Percentiles rank a stretch among this genome's conserved stretches.
Evolutionary conservation across 2,113 vertebrate species (phyloP).

Genomic region (Mesembrinibis cayennensis): DNA sequence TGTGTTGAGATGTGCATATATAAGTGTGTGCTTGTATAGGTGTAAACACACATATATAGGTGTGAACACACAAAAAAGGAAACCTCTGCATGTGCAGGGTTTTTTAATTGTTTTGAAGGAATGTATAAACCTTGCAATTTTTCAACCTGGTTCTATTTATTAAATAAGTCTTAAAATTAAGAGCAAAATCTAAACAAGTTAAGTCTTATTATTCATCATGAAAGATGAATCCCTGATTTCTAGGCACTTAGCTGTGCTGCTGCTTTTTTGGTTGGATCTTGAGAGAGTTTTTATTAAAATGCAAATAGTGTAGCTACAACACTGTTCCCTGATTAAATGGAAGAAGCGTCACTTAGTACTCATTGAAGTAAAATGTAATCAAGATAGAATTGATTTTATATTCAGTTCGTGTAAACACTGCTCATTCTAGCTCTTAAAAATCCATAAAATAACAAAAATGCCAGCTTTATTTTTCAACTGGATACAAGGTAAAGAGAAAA

Average conservation of each 20-base stretch:
- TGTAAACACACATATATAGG: not conserved
- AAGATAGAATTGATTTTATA: conserved; percentile 73
- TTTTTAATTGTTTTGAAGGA: not conserved
- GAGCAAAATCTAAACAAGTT: not conserved
- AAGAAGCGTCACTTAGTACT: conserved; percentile 68
- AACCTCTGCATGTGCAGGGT: not conserved
- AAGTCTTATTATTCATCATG: not conserved
- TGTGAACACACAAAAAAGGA: not conserved
- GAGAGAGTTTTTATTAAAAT: conserved; percentile 65
- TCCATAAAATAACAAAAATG: conserved; percentile 67
- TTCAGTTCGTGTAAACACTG: conserved; percentile 67
- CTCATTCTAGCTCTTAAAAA: conserved; percentile 62
- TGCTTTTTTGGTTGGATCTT: conserved; percentile 17
- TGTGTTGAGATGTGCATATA: not conserved
- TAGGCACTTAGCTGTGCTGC: not conserved
- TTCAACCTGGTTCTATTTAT: not conserved
- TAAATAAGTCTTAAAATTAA: not conserved
- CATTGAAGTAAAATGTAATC: conserved; percentile 73
- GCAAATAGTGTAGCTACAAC: conserved; percentile 53
- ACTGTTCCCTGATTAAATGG: conserved; percentile 67
- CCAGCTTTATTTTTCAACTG: conserved; percentile 53
- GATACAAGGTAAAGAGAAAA: conserved; percentile 24
- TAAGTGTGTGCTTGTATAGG: not conserved
- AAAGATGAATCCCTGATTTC: conserved; percentile 1
- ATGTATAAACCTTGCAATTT: not conserved